Percentiles rank a stretch among this genome's conserved stretches.
Evolutionary conservation across 2,113 vertebrate species (phyloP).

Genomic region (Hippocampus guttulatus): DNA sequence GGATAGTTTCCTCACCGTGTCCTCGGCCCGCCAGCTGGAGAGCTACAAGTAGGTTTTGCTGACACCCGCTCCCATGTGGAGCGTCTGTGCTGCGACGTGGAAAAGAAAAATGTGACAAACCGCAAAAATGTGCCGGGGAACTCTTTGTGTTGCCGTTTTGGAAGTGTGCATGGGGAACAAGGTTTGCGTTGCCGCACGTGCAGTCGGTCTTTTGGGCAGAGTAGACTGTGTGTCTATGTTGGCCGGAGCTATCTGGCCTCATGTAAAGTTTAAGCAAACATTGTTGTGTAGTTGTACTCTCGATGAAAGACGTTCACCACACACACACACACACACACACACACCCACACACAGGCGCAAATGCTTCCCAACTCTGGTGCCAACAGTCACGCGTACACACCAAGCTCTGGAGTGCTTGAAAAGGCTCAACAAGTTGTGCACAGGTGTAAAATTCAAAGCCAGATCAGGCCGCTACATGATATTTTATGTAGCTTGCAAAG

Average conservation of each 20-base stretch:
- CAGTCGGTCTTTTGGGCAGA: not conserved
- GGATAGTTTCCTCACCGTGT: slow-evolving; percentile 92
- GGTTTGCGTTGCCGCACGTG: not conserved
- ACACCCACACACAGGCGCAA: not conserved
- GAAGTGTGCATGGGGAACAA: not conserved
- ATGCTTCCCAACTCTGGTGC: not conserved
- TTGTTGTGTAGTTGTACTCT: not conserved
- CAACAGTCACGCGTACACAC: not conserved
- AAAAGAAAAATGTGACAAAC: slow-evolving; percentile 10
- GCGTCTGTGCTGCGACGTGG: not conserved
- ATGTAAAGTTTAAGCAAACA: slow-evolving; percentile 5
- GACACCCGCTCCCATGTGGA: not conserved
- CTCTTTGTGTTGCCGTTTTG: not conserved
- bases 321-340: slow-evolving; percentile 32
- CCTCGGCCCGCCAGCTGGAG: slow-evolving; percentile 86
- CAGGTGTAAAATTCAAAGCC: not conserved
- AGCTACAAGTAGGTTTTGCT: slow-evolving; percentile 82
- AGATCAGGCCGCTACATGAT: not conserved
- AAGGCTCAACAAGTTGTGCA: not conserved
- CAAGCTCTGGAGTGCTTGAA: not conserved
- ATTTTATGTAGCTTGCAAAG: not conserved
- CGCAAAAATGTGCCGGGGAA: not conserved
- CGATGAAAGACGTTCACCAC: slow-evolving; percentile 34
- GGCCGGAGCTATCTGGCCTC: not conserved
- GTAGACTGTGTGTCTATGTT: not conserved